These are phyloP conservation scores for Ptiloglossa arizonensis DNA, from an alignment of 1,140 invertebrate genomes.

Conservation along the genomic window DNA sequence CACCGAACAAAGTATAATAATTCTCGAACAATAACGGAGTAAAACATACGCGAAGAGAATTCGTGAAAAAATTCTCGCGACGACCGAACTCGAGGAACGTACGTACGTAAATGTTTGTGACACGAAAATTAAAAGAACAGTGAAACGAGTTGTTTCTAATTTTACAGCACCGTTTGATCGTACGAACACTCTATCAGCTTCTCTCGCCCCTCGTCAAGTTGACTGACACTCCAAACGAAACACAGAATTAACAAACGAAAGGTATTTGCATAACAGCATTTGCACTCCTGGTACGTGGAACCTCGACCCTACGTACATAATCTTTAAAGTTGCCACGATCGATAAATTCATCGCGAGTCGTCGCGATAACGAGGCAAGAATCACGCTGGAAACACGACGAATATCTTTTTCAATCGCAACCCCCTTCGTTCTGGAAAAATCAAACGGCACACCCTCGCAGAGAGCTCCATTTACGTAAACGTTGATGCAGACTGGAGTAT, in stretches of 20 bases:
- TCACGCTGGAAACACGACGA: not conserved
- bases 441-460: not conserved
- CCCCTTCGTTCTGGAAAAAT: conserved; percentile 12
- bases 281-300: not conserved
- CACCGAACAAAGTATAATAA: too few species aligned
- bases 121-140: not conserved
- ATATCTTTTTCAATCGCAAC: not conserved
- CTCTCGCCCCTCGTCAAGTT: not conserved
- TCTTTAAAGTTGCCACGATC: not conserved
- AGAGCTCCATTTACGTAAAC: not conserved
- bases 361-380: not conserved
- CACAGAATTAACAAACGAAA: conserved; percentile 12
- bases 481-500: not conserved
- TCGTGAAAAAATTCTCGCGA: not conserved
- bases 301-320: not conserved
- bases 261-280: conserved; percentile 16
- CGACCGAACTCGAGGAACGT: too few species aligned
- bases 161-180: not conserved
- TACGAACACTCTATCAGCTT: conserved; percentile 2
- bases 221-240: conserved; percentile 13
- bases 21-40: too few species aligned
- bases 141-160: not conserved
- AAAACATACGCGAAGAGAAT: not conserved
- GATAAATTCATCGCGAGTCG: not conserved
- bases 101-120: not conserved